Evolutionary conservation across 2,113 vertebrate species (phyloP), one percentile per base, ranked within the genome.

Genomic region (Passer domesticus): DNA sequence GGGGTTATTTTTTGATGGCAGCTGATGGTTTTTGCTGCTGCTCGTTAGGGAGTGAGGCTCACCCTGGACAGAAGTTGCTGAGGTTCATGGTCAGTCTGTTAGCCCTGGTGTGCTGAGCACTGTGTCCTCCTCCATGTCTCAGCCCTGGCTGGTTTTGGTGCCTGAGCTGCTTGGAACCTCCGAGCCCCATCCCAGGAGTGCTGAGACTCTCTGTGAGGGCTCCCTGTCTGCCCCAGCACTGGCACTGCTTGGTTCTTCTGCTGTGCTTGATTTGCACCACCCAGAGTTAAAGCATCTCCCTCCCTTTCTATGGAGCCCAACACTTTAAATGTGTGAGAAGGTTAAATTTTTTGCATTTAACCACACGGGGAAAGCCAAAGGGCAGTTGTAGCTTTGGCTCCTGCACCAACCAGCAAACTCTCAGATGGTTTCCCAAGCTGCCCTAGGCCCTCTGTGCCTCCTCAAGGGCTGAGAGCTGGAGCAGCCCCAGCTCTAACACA

Each of bases 61-160:
- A 10, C 49, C 46, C 43, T 64, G 59, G 68, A 5, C 31, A 30
- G 49, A 64, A 49, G 53, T 18, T 59, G 43, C 52, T 22, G 16
- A 59, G 43, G 52, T 68, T 18, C 1, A 1, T 31, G 52, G 52
- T 37, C 3, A 2, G 15, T 25, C 22, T 0, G 0, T 33, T 55
- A 53, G 79, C 49, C 49, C 15, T 10, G 13, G 13, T 24, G 24
- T 31, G 10, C 52, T 50, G 43, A 46, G 64, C 15, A 3, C 31
- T 27, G 10, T 19, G 39, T 60, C 6, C 13, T 88, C 55, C 10
- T 78, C 46, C 2, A 0, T 15, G 11, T 22, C 46, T 75, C 62
- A 62, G 33, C 60, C 25, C 13, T 27, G 49, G 22, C 35, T 75
- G n/a, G 27, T 58, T 75, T 31, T 58, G 27, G 30, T 47, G 67